Base-by-base conservation (phyloP, 2,888 invertebrate genomes). In the Halictus ligatus region DNA sequence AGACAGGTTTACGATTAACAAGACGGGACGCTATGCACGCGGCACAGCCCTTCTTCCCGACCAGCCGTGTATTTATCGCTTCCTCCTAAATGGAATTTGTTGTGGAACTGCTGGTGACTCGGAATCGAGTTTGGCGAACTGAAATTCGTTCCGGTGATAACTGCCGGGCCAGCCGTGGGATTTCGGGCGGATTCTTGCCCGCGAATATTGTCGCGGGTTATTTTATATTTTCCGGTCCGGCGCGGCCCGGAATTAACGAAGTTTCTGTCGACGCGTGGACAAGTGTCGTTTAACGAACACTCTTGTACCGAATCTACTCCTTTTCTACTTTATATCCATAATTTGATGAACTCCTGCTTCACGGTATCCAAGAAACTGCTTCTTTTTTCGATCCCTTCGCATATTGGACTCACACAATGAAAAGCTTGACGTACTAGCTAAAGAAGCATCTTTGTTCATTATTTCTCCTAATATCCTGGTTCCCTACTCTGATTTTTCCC, bases 41-140 rank as follows among this genome's bases (percentile, higher is more conserved):
- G 71, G 25, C 15, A 35, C 1, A 35, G 35, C 43, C 25, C 54
- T 71, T 72, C 78, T 54, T 50, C 72, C 10, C 40, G 43, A 15
- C 18, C 18, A 29, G 35, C 35, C 12, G 18, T 35, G 35, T 48
- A 72, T 78, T 78, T 78, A 79, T 50, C 35, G 58, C 78, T 43
- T 15, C 43, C 43, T 43, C 72, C 43, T 72, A 64, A 71, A 72
- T 78, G 78, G 78, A 72, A 78, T 78, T 78, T 72, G 72, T 78
- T 78, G 72, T 43, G 78, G 7, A 72, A 78, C 58, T 58, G 54
- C 54, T 40, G 54, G 25, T 54, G 43, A 25, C 25, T 18, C 13
- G 54, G 69, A 69, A 69, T 69, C 43, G 78, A 78, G 72, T 78
- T 78, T 54, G 43, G 64, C 25, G 54, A 72, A 72, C 71, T 29